Percentiles rank a stretch among this genome's conserved stretches.
Conservation (phyloP, 1,140 invertebrate genomes). For the Oreohelix idahoensis region DNA sequence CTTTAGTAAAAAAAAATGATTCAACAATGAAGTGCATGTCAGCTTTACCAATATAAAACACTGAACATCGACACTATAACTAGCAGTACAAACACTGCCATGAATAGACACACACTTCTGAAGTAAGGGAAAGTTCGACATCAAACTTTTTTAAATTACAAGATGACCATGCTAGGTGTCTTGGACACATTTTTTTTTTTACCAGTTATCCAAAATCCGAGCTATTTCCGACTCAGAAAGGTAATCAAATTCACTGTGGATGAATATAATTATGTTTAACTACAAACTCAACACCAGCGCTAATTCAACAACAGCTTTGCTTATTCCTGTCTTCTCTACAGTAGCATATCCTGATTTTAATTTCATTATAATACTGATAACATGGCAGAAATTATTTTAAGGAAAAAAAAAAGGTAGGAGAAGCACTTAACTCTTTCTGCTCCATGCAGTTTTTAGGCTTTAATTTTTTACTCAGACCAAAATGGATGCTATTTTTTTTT, state of each 20-base stretch:
- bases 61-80: background rate
- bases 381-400: no score
- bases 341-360: no score
- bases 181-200: background rate
- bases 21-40: background rate
- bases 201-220: conserved; percentile 51
- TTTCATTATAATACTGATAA: no score
- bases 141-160: background rate
- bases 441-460: no score
- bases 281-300: background rate
- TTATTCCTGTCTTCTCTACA: no score
- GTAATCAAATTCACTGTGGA: conserved; percentile 47
- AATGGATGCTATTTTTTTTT: no score
- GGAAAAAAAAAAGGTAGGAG: no score
- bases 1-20: background rate
- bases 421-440: no score
- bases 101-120: background rate
- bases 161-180: background rate
- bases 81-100: background rate
- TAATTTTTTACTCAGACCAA: no score
- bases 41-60: background rate
- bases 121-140: background rate
- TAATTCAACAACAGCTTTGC: background rate
- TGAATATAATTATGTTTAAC: background rate
- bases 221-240: conserved; percentile 48